phyloP scores from a whole-genome alignment of 2,797 vertebrate genomes.

The Rhinella marina region DNA sequence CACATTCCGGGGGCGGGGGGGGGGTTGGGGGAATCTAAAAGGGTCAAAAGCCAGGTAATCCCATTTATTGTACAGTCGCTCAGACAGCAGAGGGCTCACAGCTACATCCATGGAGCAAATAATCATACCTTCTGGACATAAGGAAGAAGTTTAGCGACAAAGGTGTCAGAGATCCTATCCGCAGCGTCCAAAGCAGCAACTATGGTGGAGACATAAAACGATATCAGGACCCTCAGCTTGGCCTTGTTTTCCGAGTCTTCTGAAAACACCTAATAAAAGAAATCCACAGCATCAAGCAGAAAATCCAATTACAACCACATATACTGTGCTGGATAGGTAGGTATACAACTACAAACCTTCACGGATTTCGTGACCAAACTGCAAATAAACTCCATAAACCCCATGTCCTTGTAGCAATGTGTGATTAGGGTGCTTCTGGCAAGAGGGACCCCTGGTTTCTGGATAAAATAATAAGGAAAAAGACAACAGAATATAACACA shows the following conservation, averaged over 20 bases:
- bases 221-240: slow-evolving; percentile 89
- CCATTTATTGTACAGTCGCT: too few species aligned
- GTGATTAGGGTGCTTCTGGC: slow-evolving; percentile 87
- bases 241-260: slow-evolving; percentile 71
- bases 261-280: slow-evolving; percentile 78
- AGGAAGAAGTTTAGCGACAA: slow-evolving; percentile 89
- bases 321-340: too few species aligned
- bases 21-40: too few species aligned
- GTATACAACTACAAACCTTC: slow-evolving; percentile 77
- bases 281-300: background rate
- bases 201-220: slow-evolving; percentile 90
- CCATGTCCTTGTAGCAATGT: slow-evolving; percentile 91
- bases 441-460: slow-evolving; percentile 92
- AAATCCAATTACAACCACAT: too few species aligned
- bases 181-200: slow-evolving; percentile 82
- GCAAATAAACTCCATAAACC: slow-evolving; percentile 97
- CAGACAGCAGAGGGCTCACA: background rate
- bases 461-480: background rate
- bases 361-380: slow-evolving; percentile 84
- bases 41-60: too few species aligned
- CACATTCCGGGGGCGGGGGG: too few species aligned
- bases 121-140: slow-evolving; percentile 87
- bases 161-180: slow-evolving; percentile 77
- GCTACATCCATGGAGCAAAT: background rate
- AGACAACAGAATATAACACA: background rate